These are phyloP conservation scores for Chelon labrosus DNA, from an alignment of 2,797 vertebrate genomes.

Conservation along the genomic window DNA sequence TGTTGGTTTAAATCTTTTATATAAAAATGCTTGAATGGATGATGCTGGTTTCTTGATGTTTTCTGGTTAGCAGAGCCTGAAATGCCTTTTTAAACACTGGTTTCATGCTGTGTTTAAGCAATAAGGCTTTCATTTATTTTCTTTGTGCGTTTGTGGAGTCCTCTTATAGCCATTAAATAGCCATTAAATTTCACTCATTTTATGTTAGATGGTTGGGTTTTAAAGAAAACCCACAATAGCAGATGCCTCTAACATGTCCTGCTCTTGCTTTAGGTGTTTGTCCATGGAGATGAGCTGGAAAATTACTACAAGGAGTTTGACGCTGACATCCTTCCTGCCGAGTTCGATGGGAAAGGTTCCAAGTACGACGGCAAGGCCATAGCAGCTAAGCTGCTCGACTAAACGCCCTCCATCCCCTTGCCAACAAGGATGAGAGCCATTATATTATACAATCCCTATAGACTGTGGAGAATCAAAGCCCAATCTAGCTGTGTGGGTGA, in stretches of 20 bases:
- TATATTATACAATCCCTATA: constrained; percentile 22
- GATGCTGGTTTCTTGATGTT: not conserved
- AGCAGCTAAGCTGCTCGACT: constrained; percentile 90
- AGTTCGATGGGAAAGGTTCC: constrained; percentile 92
- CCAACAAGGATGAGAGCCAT: constrained; percentile 1
- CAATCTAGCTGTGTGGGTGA: constrained; percentile 53
- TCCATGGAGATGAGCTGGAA: constrained; percentile 95
- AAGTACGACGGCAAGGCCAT: constrained; percentile 92
- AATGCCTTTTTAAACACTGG: not conserved
- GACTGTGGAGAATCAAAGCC: constrained; percentile 44
- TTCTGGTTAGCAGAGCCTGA: not conserved
- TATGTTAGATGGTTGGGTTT: not conserved
- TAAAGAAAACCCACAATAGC: not conserved
- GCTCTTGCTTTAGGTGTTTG: constrained; percentile 88
- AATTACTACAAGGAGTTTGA: constrained; percentile 95
- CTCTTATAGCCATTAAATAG: not conserved
- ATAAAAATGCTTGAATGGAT: not conserved
- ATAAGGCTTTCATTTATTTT: not conserved
- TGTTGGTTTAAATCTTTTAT: not conserved
- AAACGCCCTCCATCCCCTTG: constrained; percentile 72
- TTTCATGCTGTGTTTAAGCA: not conserved
- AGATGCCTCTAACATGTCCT: constrained; percentile 7
- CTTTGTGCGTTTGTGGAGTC: not conserved
- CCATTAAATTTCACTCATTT: not conserved
- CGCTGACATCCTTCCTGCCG: constrained; percentile 91